These are phyloP conservation scores for Coryphaenoides rupestris DNA, from an alignment of 2,113 vertebrate species.

Conservation along the genomic window DNA sequence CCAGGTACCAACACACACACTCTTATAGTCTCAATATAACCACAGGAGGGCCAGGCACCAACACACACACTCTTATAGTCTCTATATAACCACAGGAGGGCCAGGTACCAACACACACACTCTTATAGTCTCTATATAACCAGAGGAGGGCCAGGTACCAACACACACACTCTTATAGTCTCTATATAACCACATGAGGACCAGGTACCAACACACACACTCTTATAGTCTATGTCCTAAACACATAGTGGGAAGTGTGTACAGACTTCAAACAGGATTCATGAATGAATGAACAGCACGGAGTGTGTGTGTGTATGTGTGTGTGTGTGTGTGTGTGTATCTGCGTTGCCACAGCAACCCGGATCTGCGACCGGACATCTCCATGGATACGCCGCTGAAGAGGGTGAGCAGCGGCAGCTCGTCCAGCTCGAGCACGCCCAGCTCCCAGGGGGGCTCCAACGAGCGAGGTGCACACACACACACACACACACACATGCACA, in stretches of 20 bases:
- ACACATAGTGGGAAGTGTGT: background rate
- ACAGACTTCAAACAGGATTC: background rate
- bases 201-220: no score
- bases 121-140: no score
- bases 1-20: constrained; percentile 84
- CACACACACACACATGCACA: background rate
- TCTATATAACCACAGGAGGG: no score
- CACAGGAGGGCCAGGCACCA: no score
- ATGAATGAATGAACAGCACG: background rate
- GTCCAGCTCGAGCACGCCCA: constrained; percentile 95
- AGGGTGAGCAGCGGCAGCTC: constrained; percentile 95
- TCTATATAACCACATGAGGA: no score
- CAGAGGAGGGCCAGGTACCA: no score
- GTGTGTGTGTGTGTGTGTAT: background rate
- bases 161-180: no score
- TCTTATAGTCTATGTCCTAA: no score
- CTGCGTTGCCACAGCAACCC: constrained; percentile 81
- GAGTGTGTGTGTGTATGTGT: background rate
- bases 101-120: no score
- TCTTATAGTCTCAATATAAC: no score
- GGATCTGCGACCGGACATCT: constrained; percentile 83
- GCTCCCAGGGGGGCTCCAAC: constrained; percentile 91
- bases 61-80: no score
- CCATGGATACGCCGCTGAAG: constrained; percentile 86
- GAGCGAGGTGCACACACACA: constrained; percentile 69